Percentiles rank a stretch among this genome's conserved stretches.
Conservation (phyloP, 2,113 vertebrate genomes). For the Zeus faber region DNA sequence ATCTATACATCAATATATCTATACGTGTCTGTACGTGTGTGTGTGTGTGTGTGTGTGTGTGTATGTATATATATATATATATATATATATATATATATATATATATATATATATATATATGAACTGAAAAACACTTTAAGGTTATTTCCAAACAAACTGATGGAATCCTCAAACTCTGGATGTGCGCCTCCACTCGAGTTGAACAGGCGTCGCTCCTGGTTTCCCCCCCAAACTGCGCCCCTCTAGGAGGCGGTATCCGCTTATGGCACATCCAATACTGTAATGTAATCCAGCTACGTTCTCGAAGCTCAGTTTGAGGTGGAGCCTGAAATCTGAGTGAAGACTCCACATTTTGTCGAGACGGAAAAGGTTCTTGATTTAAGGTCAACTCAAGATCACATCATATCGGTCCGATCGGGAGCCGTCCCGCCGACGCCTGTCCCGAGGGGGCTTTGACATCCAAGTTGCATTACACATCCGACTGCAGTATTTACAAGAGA, state of each 20-base stretch:
- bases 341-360: conserved; percentile 39
- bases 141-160: conserved; percentile 13
- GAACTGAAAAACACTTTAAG: conserved; percentile 17
- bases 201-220: no score
- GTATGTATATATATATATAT: no score
- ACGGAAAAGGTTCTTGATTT: no score
- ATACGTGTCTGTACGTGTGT: no score
- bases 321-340: conserved; percentile 17
- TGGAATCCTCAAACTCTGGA: conserved; percentile 17
- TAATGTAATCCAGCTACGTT: conserved; percentile 31
- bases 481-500: conserved; percentile 61
- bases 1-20: background rate
- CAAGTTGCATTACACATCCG: conserved; percentile 36
- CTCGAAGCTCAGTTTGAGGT: conserved; percentile 8
- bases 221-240: no score
- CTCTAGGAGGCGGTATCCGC: conserved; percentile 49
- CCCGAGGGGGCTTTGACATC: conserved; percentile 62
- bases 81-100: no score
- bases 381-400: no score
- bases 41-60: no score
- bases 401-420: conserved; percentile 38
- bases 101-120: no score
- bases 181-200: no score
- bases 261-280: conserved; percentile 46
- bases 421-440: conserved; percentile 41